phyloP scores from a whole-genome alignment of 30 jellyfish, hydroid and myxozoan genomes.

The Cassiopea andromeda region DNA sequence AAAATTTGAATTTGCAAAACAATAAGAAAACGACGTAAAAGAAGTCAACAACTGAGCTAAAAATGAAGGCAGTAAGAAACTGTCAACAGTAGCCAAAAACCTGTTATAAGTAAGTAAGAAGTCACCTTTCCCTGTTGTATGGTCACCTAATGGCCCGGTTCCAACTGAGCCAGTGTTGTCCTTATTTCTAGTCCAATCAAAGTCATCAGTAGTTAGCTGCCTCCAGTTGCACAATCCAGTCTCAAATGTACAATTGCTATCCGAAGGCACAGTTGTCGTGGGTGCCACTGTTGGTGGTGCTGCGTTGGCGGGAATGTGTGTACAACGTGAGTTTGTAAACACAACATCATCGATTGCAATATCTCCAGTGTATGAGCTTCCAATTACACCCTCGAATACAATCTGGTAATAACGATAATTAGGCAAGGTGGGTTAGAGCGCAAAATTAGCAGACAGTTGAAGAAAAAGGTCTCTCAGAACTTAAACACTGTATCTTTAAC shows the following conservation, averaged over 20 bases:
- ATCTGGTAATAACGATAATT: slow-evolving; percentile 31
- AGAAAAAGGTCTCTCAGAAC: too few relatives aligned
- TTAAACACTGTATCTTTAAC: too few relatives aligned
- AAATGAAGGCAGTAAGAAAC: neutral
- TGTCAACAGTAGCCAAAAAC: neutral
- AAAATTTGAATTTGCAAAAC: too few relatives aligned
- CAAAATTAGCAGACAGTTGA: neutral
- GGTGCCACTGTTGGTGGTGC: slow-evolving; percentile 98
- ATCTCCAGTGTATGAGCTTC: slow-evolving; percentile 88
- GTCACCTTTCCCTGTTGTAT: slow-evolving; percentile 89
- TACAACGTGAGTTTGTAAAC: slow-evolving; percentile 84
- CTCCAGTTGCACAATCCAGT: slow-evolving; percentile 89
- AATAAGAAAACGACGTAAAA: too few relatives aligned
- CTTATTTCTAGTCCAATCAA: slow-evolving; percentile 87
- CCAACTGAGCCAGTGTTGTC: slow-evolving; percentile 93
- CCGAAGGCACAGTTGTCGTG: slow-evolving; percentile 95
- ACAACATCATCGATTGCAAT: slow-evolving; percentile 92
- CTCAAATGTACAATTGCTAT: slow-evolving; percentile 94
- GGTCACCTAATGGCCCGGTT: slow-evolving; percentile 97
- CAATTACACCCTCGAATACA: slow-evolving; percentile 95
- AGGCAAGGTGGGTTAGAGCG: neutral
- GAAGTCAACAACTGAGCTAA: too few relatives aligned
- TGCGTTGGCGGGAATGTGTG: slow-evolving; percentile 89
- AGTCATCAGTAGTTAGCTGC: slow-evolving; percentile 79
- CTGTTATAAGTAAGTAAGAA: neutral